Conservation (phyloP, 2,113 vertebrate genomes). For the Gymnobelideus leadbeateri region DNA sequence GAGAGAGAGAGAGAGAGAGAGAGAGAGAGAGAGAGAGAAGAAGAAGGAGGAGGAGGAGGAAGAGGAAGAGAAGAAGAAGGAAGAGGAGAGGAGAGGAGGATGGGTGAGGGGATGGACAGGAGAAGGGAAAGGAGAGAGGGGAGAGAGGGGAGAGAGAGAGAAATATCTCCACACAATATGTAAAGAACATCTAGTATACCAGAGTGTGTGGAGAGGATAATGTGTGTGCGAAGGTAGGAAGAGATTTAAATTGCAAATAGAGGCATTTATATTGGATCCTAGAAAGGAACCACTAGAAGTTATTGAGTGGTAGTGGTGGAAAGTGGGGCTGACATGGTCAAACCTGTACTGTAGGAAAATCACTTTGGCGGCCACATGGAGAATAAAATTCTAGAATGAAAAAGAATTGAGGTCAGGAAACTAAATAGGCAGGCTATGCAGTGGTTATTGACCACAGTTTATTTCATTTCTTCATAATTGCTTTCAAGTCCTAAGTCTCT, state of each 20-base stretch:
- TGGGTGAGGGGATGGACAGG: background rate
- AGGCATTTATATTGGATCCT: background rate
- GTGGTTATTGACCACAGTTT: background rate
- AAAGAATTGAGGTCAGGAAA: background rate
- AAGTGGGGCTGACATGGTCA: background rate
- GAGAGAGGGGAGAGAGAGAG: too few relatives aligned
- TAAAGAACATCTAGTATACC: background rate
- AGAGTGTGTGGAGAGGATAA: background rate
- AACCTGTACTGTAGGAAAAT: background rate
- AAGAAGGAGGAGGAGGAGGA: background rate
- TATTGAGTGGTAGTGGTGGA: background rate
- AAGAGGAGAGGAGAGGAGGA: too few relatives aligned
- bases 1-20: background rate
- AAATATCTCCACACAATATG: background rate
- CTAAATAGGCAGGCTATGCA: background rate
- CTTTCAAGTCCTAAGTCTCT: constrained; percentile 39
- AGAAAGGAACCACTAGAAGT: background rate
- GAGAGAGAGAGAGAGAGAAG: background rate
- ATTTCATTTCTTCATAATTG: constrained; percentile 23
- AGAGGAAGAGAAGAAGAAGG: background rate
- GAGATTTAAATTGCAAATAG: background rate
- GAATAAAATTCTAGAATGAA: background rate
- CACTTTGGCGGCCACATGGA: background rate
- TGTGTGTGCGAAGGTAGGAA: background rate
- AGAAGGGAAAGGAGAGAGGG: too few relatives aligned